phyloP scores from a whole-genome alignment of 64 coral and sea anemone genomes.

The Dendrophyllia cribrosa region DNA sequence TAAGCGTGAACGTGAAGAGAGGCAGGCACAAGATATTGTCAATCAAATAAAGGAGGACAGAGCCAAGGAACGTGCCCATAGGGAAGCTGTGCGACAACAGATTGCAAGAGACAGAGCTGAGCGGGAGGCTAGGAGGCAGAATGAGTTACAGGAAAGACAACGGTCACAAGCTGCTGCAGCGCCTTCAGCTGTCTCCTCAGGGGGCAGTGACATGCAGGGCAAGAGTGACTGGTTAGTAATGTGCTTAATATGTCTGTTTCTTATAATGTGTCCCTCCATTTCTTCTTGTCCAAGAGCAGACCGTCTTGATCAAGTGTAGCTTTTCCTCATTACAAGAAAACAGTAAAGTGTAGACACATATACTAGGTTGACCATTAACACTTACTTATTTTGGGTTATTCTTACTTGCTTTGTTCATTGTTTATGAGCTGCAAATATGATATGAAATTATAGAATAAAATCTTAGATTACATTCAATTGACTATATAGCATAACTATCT shows the following conservation, averaged over 20 bases:
- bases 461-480: too few relatives aligned
- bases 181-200: not conserved
- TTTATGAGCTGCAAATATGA: too few relatives aligned
- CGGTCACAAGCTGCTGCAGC: constrained; percentile 1
- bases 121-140: constrained; percentile 71
- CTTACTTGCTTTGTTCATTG: not conserved
- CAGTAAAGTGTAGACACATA: too few relatives aligned
- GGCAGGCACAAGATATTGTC: constrained; percentile 72
- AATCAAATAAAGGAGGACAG: constrained; percentile 86
- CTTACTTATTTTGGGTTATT: not conserved
- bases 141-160: constrained; percentile 83
- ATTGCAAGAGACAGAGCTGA: constrained; percentile 92
- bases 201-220: not conserved
- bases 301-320: too few relatives aligned
- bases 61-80: constrained; percentile 91
- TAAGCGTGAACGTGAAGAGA: constrained; percentile 85
- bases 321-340: too few relatives aligned
- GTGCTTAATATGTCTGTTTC: too few relatives aligned
- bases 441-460: too few relatives aligned
- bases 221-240: not conserved
- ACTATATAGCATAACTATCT: too few relatives aligned
- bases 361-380: not conserved
- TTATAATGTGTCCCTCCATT: too few relatives aligned
- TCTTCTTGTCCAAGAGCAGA: too few relatives aligned
- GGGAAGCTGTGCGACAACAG: constrained; percentile 88